phyloP scores from a whole-genome alignment of 2,888 invertebrate genomes.

The Aspidiotus rigidus region DNA sequence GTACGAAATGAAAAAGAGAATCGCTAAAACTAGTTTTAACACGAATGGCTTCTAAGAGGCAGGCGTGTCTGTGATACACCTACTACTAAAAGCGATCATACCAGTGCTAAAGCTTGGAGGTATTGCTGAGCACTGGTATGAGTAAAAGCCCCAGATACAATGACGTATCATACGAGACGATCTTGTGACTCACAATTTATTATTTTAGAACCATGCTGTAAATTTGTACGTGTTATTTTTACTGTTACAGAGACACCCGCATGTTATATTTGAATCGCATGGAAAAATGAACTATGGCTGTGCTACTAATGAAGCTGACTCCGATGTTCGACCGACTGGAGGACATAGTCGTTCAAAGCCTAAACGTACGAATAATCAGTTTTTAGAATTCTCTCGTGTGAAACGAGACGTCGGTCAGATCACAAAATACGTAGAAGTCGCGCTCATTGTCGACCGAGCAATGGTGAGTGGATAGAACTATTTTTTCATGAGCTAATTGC shows the following conservation, averaged over 20 bases:
- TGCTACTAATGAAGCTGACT: constrained; percentile 61
- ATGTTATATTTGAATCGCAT: constrained; percentile 93
- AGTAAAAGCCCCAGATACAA: too few species aligned
- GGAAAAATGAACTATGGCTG: constrained; percentile 70
- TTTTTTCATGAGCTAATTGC: too few species aligned
- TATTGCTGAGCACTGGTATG: too few species aligned
- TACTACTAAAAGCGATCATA: too few species aligned
- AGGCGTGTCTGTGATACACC: too few species aligned
- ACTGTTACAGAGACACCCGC: constrained; percentile 86
- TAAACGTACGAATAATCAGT: constrained; percentile 22
- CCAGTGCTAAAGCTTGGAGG: too few species aligned
- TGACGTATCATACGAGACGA: too few species aligned
- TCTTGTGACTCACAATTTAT: too few species aligned
- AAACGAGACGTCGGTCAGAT: constrained; percentile 69
- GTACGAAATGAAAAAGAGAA: too few species aligned
- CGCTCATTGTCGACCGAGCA: constrained; percentile 88
- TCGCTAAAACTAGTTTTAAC: too few species aligned
- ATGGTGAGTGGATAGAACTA: constrained; percentile 54
- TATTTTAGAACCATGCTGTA: not conserved
- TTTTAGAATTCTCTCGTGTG: constrained; percentile 32
- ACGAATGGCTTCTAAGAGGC: too few species aligned
- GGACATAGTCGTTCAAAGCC: constrained; percentile 41
- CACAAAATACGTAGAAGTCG: constrained; percentile 92
- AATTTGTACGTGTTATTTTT: constrained; percentile 12
- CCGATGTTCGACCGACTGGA: constrained; percentile 57